Percentiles rank a stretch among this genome's conserved stretches.
phyloP scores from a whole-genome alignment of 2,113 vertebrate species.

The Motacilla tschutschensis region DNA sequence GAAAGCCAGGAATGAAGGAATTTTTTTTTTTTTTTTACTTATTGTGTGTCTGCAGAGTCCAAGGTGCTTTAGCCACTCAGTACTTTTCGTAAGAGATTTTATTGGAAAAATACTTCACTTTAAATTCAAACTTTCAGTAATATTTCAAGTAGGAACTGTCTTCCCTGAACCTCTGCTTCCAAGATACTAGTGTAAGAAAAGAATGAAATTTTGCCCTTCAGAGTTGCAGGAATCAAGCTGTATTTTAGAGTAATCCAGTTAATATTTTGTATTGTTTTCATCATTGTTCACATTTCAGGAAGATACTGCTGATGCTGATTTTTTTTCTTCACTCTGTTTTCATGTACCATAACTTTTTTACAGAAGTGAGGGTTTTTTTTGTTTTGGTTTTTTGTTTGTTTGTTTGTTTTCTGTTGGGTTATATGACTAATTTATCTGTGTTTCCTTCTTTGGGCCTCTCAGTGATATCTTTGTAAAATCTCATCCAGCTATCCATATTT shows the following conservation, averaged over 20 bases:
- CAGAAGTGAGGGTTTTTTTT: fast-evolving
- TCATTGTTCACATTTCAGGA: neutral
- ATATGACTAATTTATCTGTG: neutral
- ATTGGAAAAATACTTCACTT: neutral
- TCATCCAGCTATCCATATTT: slow-evolving; percentile 82
- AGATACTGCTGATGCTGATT: neutral
- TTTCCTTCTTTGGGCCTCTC: slow-evolving; percentile 76
- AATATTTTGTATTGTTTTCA: neutral
- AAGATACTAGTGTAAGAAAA: slow-evolving; percentile 78
- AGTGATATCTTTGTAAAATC: slow-evolving; percentile 77
- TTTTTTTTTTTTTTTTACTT: neutral
- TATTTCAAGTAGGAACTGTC: slow-evolving; percentile 75
- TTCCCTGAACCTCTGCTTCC: slow-evolving; percentile 79
- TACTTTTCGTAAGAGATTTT: neutral
- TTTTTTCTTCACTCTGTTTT: neutral
- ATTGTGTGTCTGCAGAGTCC: fast-evolving
- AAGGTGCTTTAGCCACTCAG: neutral
- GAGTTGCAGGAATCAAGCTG: neutral
- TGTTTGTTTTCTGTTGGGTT: neutral
- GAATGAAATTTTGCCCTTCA: slow-evolving; percentile 52
- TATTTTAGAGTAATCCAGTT: neutral
- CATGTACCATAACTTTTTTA: neutral
- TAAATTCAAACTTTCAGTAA: slow-evolving; percentile 41
- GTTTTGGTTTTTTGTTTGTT: neutral
- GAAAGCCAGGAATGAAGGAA: neutral